Conservation (phyloP, 2,113 vertebrate species). For the Chlamydotis undulata region DNA sequence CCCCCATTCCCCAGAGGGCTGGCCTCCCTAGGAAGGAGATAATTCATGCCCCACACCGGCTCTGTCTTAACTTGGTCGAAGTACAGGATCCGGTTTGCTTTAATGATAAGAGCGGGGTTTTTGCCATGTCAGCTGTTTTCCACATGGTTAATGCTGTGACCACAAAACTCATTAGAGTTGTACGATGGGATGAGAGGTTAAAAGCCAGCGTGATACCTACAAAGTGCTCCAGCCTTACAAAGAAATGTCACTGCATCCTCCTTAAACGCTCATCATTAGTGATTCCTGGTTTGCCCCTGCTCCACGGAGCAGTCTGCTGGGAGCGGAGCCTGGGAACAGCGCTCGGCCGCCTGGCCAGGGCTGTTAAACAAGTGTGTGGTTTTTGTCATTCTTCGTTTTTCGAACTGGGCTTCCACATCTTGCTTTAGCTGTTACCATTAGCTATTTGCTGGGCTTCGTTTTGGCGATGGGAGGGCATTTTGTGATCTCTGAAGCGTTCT, state of each 20-base stretch:
- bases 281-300: neutral
- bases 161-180: neutral
- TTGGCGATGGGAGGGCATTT: neutral
- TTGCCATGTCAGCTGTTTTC: neutral
- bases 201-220: neutral
- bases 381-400: neutral
- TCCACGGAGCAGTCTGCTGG: neutral
- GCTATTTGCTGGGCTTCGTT: conserved; percentile 17
- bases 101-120: neutral
- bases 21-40: neutral
- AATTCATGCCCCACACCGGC: neutral
- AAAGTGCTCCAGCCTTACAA: neutral
- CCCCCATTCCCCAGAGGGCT: neutral
- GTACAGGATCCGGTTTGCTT: neutral
- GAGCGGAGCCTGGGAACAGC: neutral
- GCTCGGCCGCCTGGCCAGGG: neutral
- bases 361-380: neutral
- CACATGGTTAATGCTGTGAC: neutral
- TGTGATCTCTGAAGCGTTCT: neutral
- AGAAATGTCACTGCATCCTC: neutral
- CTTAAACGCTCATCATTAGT: neutral
- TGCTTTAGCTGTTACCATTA: neutral
- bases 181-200: neutral
- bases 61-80: neutral
- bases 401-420: neutral